Conservation (phyloP, 2,113 vertebrate species). For the Colinus virginianus region DNA sequence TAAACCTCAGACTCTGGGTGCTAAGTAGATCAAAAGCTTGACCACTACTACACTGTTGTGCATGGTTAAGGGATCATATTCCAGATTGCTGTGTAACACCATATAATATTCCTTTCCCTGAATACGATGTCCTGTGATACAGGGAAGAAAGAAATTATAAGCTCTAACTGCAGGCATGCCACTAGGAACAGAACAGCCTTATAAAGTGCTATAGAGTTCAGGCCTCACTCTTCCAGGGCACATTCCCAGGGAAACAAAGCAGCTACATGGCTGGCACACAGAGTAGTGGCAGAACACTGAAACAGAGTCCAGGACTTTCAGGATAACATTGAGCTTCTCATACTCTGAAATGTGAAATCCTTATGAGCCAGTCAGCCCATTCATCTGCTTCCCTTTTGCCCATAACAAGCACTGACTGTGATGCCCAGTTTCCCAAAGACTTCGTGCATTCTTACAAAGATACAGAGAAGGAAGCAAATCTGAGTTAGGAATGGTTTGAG, state of each 20-base stretch:
- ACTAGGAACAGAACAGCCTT: neutral
- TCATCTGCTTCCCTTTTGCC: neutral
- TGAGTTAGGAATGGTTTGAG: neutral
- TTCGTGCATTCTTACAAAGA: neutral
- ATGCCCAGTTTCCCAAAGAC: neutral
- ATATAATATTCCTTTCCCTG: neutral
- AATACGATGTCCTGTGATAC: neutral
- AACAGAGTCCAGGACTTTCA: neutral
- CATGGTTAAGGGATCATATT: neutral
- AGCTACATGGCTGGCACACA: neutral
- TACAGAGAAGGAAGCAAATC: neutral
- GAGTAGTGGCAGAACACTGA: neutral
- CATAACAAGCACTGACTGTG: neutral
- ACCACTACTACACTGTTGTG: neutral
- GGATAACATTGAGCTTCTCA: neutral
- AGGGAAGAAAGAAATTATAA: neutral
- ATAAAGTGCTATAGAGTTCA: neutral
- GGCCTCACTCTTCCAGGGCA: rapidly evolving
- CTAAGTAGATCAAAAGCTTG: neutral
- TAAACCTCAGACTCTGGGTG: neutral
- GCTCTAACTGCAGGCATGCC: neutral
- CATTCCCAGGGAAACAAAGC: neutral
- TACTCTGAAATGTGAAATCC: neutral
- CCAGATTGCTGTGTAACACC: neutral
- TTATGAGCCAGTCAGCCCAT: neutral